Percentiles rank a stretch among this genome's conserved stretches.
phyloP scores from a whole-genome alignment of 2,888 invertebrate species.

The Leucozona laternaria region DNA sequence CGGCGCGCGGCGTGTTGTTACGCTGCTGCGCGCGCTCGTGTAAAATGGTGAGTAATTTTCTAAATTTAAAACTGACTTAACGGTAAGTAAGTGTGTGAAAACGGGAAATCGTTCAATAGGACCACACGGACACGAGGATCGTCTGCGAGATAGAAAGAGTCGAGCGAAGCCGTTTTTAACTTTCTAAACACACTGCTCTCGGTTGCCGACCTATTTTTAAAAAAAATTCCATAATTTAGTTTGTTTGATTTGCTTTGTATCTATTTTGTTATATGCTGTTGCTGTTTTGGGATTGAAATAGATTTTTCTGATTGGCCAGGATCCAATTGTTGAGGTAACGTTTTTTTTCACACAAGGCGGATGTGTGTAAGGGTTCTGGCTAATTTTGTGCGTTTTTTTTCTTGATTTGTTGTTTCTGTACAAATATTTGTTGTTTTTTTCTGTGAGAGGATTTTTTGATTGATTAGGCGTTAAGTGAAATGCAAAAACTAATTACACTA shows the following conservation, averaged over 20 bases:
- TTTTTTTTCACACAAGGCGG: constrained; percentile 57
- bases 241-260: constrained; percentile 41
- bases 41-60: constrained; percentile 70
- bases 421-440: constrained; percentile 5
- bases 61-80: constrained; percentile 63
- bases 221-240: constrained; percentile 72
- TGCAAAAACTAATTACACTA: constrained; percentile 32
- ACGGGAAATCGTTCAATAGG: constrained; percentile 60
- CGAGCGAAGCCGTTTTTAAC: constrained; percentile 8
- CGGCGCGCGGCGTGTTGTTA: constrained; percentile 31
- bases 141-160: constrained; percentile 31
- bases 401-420: background rate
- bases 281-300: constrained; percentile 58
- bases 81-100: constrained; percentile 66
- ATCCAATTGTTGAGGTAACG: constrained; percentile 78
- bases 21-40: constrained; percentile 18
- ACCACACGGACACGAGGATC: constrained; percentile 46
- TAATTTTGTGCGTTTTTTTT: constrained; percentile 27
- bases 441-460: constrained; percentile 31
- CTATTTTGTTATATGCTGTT: constrained; percentile 15
- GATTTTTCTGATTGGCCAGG: constrained; percentile 76
- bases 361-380: constrained; percentile 27
- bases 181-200: constrained; percentile 29
- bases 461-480: constrained; percentile 46
- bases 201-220: constrained; percentile 75